Percentiles rank a stretch among this genome's conserved stretches.
Conservation (phyloP, 2,113 vertebrate species). For the Rattus norvegicus region DNA sequence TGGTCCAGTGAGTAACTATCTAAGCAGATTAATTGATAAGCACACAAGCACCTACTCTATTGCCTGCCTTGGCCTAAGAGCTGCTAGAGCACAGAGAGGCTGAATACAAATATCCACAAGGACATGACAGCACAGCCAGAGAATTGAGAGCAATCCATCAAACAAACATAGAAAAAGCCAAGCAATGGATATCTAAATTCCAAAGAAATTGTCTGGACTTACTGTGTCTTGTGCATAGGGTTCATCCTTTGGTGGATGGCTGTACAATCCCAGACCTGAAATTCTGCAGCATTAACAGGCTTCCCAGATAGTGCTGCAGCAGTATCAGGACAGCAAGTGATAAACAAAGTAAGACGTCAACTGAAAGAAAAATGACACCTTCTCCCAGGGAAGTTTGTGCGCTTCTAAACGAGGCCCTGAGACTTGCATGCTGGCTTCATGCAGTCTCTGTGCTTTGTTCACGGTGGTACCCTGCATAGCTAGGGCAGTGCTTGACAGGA, state of each 20-base stretch:
- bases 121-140: not conserved
- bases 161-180: not conserved
- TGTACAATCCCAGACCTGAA: not conserved
- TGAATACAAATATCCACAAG: not conserved
- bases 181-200: not conserved
- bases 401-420: not conserved
- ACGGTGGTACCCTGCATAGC: not conserved
- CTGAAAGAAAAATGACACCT: constrained; percentile 34
- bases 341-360: constrained; percentile 41
- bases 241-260: not conserved
- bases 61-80: not conserved
- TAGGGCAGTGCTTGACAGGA: not conserved
- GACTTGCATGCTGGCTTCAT: not conserved
- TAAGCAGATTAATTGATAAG: constrained; percentile 12
- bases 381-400: not conserved
- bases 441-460: not conserved
- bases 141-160: not conserved
- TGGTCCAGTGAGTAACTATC: not conserved
- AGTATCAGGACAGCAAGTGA: constrained; percentile 8
- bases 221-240: not conserved
- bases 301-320: not conserved
- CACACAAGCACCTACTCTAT: not conserved
- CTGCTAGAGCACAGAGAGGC: not conserved
- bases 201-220: not conserved
- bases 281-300: constrained; percentile 25